Percentiles rank a stretch among this genome's conserved stretches.
Evolutionary conservation across 2,797 vertebrate genomes (phyloP).

Genomic region (Lerista edwardsae): DNA sequence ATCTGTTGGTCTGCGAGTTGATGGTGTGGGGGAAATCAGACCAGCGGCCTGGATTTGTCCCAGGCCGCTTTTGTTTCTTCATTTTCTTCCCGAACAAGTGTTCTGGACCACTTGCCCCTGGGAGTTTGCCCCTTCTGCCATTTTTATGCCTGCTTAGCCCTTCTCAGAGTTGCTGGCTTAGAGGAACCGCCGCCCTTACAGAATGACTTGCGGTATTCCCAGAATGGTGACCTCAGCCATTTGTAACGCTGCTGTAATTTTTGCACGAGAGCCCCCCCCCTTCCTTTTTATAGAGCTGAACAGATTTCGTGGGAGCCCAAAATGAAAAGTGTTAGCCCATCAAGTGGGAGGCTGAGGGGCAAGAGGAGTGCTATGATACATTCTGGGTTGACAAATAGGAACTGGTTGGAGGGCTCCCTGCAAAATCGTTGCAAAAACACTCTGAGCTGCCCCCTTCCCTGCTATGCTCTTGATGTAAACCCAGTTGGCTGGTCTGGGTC

Average conservation of each 20-base stretch:
- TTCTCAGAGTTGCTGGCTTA: not conserved
- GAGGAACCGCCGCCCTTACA: not conserved
- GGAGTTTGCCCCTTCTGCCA: no score
- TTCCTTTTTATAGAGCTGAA: constrained; percentile 50
- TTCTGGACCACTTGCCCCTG: not conserved
- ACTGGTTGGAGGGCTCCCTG: constrained; percentile 36
- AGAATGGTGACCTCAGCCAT: constrained; percentile 43
- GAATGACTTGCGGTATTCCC: constrained; percentile 4
- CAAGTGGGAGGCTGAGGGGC: constrained; percentile 58
- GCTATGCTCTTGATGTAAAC: constrained; percentile 39
- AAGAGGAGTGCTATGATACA: constrained; percentile 50
- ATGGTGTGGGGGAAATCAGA: no score
- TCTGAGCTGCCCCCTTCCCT: constrained; percentile 39
- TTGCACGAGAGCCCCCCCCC: no score
- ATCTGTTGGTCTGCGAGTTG: not conserved
- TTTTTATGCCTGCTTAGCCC: not conserved
- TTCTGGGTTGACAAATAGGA: constrained; percentile 60
- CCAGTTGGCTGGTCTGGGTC: constrained; percentile 36
- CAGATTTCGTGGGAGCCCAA: constrained; percentile 40
- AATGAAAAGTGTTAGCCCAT: constrained; percentile 63
- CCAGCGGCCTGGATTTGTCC: no score
- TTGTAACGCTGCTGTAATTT: no score
- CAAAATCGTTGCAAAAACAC: constrained; percentile 43
- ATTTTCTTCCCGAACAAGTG: not conserved
- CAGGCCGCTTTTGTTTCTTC: not conserved